Evolutionary conservation across 2,113 vertebrate species (phyloP), one percentile per base, ranked within the genome.

Genomic region (Aptenodytes forsteri): DNA sequence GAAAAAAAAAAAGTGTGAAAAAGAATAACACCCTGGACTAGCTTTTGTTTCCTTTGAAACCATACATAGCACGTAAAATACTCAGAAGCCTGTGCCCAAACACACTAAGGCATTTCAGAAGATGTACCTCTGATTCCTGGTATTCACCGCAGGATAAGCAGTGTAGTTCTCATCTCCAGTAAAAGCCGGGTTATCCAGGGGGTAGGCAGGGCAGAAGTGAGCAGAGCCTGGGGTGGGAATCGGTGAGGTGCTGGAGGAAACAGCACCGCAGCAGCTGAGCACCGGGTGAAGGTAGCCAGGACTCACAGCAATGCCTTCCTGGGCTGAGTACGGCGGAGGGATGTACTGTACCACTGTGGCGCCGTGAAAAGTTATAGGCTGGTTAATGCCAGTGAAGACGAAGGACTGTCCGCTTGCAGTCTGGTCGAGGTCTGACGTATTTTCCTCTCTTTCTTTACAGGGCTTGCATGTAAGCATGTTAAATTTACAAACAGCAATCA

Each of bases 401-500:
- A 99, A 98, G 4, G 98, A 98, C 49, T 97, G 98, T 61, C 97
- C 97, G 3, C 97, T 86, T 0, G 98, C 55, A 6, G 47, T 26
- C 91, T 96, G 98, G n/a, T 98, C 98, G 0, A 42, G 23, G 13
- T 97, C 98, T 22, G 93, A 81, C 0, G 8, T 18, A 13, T 89
- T 96, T 10, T 98, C 98, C 22, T 97, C 98, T 16, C 92, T 96
- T 29, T 98, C 96, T 64, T 83, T 98, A 87, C 98, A 98, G 29
- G 87, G 9, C 70, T 98, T 98, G 91, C 99, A 99, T 7, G 97
- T 96, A 4, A 98, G 84, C 97, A 98, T 98, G 87, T 98, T 97
- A 78, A 99, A 99, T 93, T 98, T 99, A 96, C 98, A 99, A 76
- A 99, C 86, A 8, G 99, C 97, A 85, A 98, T 98, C 34, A 99